Conservation (phyloP, 2,888 invertebrate genomes). For the Yponomeuta sedellus region DNA sequence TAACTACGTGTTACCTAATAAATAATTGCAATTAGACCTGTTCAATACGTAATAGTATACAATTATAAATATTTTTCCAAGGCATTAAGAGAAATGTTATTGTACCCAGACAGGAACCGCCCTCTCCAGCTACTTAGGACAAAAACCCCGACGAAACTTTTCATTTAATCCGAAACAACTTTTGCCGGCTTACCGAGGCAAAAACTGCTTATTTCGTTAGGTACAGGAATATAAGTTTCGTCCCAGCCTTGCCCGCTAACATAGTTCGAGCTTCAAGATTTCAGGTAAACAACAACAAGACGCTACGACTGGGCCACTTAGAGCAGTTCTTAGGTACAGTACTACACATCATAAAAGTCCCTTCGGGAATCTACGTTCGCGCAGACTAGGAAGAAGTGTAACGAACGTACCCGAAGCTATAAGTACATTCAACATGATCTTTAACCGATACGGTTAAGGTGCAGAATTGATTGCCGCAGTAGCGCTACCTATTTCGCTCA, state of each 20-base stretch:
- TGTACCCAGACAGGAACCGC: neutral
- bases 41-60: too few relatives aligned
- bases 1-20: too few relatives aligned
- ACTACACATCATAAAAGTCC: too few relatives aligned
- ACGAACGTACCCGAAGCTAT: too few relatives aligned
- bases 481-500: too few relatives aligned
- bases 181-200: conserved; percentile 13
- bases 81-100: neutral
- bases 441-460: too few relatives aligned
- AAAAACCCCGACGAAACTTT: conserved; percentile 41
- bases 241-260: conserved; percentile 5
- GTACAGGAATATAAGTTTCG: neutral
- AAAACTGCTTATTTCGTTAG: conserved; percentile 13
- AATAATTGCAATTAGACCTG: too few relatives aligned
- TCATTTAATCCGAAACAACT: conserved; percentile 48
- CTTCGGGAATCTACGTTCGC: too few relatives aligned
- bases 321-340: neutral
- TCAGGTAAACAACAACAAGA: neutral
- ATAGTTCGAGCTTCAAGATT: neutral
- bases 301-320: neutral
- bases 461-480: too few relatives aligned
- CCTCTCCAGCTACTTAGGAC: conserved; percentile 23
- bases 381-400: too few relatives aligned
- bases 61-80: too few relatives aligned
- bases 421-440: too few relatives aligned